Percentiles rank a stretch among this genome's conserved stretches.
phyloP scores from a whole-genome alignment of 2,888 invertebrate genomes.

The Seira ritae region DNA sequence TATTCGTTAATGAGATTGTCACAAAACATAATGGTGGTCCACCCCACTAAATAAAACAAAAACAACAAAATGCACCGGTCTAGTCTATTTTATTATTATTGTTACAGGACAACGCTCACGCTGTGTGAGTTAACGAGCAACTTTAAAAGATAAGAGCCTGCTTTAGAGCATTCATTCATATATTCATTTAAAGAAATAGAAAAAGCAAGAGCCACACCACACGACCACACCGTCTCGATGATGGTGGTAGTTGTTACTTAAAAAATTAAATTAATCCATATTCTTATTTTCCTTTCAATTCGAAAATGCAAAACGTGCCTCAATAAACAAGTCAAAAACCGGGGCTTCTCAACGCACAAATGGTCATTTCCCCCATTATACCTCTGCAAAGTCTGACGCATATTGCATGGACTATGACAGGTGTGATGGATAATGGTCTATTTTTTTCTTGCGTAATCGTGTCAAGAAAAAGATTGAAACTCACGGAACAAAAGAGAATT shows the following conservation, averaged over 20 bases:
- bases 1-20: not conserved
- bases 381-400: too few species aligned
- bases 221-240: not conserved
- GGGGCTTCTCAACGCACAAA: too few species aligned
- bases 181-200: not conserved
- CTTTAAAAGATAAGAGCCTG: conserved; percentile 15
- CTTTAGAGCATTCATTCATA: not conserved
- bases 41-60: not conserved
- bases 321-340: too few species aligned
- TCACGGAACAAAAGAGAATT: conserved; percentile 27
- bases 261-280: too few species aligned
- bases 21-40: conserved; percentile 1
- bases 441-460: conserved; percentile 1
- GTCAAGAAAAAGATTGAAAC: conserved; percentile 19
- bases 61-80: too few species aligned
- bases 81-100: not conserved
- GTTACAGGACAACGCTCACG: conserved; percentile 27
- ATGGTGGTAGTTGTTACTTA: too few species aligned
- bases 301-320: too few species aligned
- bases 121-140: conserved; percentile 35
- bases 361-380: too few species aligned
- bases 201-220: not conserved
- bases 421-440: not conserved
- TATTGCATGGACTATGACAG: not conserved
- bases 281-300: too few species aligned